A percentile compares a stretch with the other conserved stretches of the same genome.
Evolutionary conservation across 2,797 vertebrate genomes (phyloP).

Genomic region (Microctenopoma lineatum): DNA sequence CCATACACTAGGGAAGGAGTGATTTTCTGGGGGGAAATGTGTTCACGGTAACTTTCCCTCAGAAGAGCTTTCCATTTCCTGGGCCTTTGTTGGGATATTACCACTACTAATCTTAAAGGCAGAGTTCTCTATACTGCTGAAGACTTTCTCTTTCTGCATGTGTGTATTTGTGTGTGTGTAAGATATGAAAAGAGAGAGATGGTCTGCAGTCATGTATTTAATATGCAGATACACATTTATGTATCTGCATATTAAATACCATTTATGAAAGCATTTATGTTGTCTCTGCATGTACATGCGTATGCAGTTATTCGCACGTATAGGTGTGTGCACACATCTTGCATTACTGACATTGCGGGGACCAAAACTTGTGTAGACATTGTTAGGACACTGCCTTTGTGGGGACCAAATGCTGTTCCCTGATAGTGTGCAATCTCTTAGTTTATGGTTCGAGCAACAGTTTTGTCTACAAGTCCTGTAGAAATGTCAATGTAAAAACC

Average conservation of each 20-base stretch:
- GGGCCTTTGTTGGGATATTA: constrained; percentile 63
- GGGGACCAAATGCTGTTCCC: too few relatives aligned
- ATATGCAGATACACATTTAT: neutral
- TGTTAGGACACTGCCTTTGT: too few relatives aligned
- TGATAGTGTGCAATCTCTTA: too few relatives aligned
- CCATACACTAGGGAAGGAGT: constrained; percentile 1
- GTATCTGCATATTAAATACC: too few relatives aligned
- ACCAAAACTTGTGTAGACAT: neutral
- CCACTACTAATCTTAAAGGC: constrained; percentile 68
- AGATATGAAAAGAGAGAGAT: neutral
- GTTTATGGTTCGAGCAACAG: too few relatives aligned
- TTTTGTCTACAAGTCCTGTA: too few relatives aligned
- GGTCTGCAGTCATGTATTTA: constrained; percentile 1
- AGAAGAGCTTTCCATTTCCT: constrained; percentile 65
- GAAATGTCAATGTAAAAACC: too few relatives aligned
- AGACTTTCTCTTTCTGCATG: constrained; percentile 1
- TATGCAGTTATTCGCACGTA: neutral
- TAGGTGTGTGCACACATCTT: neutral
- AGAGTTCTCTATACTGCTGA: constrained; percentile 46
- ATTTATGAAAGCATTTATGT: too few relatives aligned
- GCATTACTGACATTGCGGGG: too few relatives aligned
- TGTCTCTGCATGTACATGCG: too few relatives aligned
- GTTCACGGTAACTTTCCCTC: constrained; percentile 57
- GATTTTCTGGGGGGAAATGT: constrained; percentile 46
- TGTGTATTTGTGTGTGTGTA: constrained; percentile 15